A percentile compares a stretch with the other conserved stretches of the same genome.
Conservation (phyloP, 2,797 vertebrate genomes). For the Peromyscus melanophrys region DNA sequence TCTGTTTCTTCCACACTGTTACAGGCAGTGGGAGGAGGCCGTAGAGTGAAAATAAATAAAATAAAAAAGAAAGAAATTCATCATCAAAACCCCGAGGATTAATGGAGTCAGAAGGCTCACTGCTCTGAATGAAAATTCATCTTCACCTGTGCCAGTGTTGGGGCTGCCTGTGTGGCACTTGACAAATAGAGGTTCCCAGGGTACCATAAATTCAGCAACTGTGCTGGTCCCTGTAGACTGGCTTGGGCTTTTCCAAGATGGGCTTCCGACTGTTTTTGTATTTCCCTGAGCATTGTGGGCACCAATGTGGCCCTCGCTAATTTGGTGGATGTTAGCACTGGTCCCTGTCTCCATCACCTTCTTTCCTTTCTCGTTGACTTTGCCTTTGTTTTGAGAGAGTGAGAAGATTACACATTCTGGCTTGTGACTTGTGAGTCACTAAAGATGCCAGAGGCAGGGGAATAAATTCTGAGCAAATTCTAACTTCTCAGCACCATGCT, state of each 20-base stretch:
- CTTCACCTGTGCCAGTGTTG: constrained; percentile 95
- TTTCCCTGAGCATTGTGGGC: constrained; percentile 55
- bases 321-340: constrained; percentile 56
- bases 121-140: constrained; percentile 96
- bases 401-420: constrained; percentile 20
- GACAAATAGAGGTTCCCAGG: constrained; percentile 97
- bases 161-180: constrained; percentile 92
- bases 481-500: constrained; percentile 46
- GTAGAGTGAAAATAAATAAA: constrained; percentile 90
- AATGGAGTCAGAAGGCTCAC: constrained; percentile 96
- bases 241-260: constrained; percentile 73
- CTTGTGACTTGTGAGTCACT: constrained; percentile 48
- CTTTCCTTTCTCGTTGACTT: constrained; percentile 8
- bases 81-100: constrained; percentile 96
- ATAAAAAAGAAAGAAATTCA: constrained; percentile 92
- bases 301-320: constrained; percentile 39
- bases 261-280: constrained; percentile 38
- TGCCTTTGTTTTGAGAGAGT: constrained; percentile 62
- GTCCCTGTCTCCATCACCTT: not conserved
- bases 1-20: constrained; percentile 78
- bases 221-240: constrained; percentile 81
- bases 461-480: constrained; percentile 66
- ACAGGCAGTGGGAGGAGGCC: constrained; percentile 87
- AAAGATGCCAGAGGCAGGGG: constrained; percentile 55
- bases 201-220: constrained; percentile 95